Evolutionary conservation across 1,140 invertebrate genomes (phyloP), one percentile per base, ranked within the genome.

Genomic region (Vanessa atalanta): DNA sequence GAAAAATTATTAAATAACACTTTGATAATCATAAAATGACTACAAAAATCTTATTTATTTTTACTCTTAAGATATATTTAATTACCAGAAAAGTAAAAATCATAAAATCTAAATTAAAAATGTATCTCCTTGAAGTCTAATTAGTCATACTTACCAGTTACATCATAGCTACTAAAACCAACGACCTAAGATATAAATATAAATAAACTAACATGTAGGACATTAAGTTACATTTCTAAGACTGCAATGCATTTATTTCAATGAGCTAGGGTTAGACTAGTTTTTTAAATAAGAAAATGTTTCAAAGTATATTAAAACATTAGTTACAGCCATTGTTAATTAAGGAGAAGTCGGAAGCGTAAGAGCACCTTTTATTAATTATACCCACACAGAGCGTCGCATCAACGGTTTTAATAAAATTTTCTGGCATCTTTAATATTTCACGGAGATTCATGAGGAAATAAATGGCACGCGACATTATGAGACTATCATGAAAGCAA

Each of bases 371-470:
- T 53, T 68, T 57, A 68, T 68, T 66, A 47, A 68, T 68, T 57
- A 57, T 51, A 68, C n/a, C n/a, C 50, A 55, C 47, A 60, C 20
- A 65, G 50, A 50, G 43, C 47, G 55, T 48, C 63, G 43, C 47
- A 53, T 53, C 63, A 53, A 60, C 47, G 50, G 26, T 66, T 69
- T 73, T 64, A 73, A 68, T 73, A 73, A 69, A 73, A 73, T 73
- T 63, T 64, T 51, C 50, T 47, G 47, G 15, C 57, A 65, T 51
- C 72, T 73, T 73, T 73, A 68, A 73, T 73, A 73, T 68, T 68
- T 68, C 65, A 73, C 65, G 16, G 64, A 55, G 48, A 73, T 51
- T 73, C 60, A 73, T 53, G 60, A 53, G 53, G 55, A 16, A 31
- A 13, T 43, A 64, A 71, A 57, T 68, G 50, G 50, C 26, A 13